These are phyloP conservation scores for Dryobotodes eremita DNA, from an alignment of 2,888 invertebrate species.

Conservation along the genomic window DNA sequence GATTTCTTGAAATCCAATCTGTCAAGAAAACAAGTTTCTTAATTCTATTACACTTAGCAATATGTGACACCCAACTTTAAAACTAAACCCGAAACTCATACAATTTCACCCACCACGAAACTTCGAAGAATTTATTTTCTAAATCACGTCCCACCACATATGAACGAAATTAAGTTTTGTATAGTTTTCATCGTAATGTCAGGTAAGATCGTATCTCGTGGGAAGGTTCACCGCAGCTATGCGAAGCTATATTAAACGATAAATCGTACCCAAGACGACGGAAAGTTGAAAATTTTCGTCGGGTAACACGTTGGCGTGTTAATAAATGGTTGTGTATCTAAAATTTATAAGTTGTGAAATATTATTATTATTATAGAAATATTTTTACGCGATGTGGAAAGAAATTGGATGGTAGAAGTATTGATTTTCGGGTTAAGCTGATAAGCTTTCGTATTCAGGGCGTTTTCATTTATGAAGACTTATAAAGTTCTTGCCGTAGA, in stretches of 20 bases:
- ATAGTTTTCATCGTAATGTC: constrained; percentile 58
- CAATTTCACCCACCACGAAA: constrained; percentile 35
- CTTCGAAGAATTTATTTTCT: constrained; percentile 50
- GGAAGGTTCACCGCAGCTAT: constrained; percentile 53
- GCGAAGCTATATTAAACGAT: constrained; percentile 70
- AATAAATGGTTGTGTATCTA: constrained; percentile 66
- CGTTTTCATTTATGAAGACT: background rate
- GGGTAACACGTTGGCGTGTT: constrained; percentile 64
- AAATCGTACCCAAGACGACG: constrained; percentile 69
- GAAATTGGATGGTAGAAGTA: constrained; percentile 2
- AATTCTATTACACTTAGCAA: constrained; percentile 17
- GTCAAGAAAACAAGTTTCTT: constrained; percentile 9
- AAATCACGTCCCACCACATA: constrained; percentile 50
- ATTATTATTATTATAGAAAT: constrained; percentile 56
- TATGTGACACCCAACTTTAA: constrained; percentile 26
- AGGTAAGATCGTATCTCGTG: constrained; percentile 56
- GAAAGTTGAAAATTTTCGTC: constrained; percentile 69
- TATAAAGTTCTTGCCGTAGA: background rate
- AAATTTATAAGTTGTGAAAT: constrained; percentile 61
- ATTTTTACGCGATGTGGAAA: constrained; percentile 9
- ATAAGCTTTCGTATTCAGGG: background rate
- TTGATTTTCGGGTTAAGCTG: background rate
- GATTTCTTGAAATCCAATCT: constrained; percentile 7
- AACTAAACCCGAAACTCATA: constrained; percentile 11
- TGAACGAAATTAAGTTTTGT: constrained; percentile 63